These are phyloP conservation scores for Lottia gigantea DNA, from an alignment of 2,888 invertebrate genomes.

Conservation along the genomic window DNA sequence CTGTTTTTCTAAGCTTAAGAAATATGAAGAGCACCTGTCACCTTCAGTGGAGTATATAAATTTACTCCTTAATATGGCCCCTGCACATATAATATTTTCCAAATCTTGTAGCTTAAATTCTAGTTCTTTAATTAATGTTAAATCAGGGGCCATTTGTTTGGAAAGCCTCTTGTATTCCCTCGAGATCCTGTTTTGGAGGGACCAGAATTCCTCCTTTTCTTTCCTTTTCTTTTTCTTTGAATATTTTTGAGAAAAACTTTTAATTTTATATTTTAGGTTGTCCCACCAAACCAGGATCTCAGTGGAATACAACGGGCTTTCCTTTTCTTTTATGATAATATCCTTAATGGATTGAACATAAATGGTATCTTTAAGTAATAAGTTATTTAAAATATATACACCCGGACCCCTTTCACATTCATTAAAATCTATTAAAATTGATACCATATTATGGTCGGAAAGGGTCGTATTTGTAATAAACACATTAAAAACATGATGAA, in stretches of 20 bases:
- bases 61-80: background rate
- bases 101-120: background rate
- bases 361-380: background rate
- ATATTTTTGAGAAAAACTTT: background rate
- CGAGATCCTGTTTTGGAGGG: background rate
- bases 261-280: background rate
- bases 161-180: background rate
- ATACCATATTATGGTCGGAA: background rate
- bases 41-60: background rate
- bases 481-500: background rate
- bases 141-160: background rate
- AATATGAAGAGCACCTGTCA: background rate
- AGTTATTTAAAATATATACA: background rate
- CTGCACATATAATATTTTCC: background rate
- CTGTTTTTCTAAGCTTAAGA: background rate
- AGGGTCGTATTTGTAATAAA: background rate
- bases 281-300: background rate
- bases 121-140: background rate
- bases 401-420: background rate
- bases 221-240: background rate
- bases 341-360: background rate
- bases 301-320: background rate
- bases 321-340: background rate
- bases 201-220: background rate
- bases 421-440: background rate